A percentile compares a stretch with the other conserved stretches of the same genome.
Conservation (phyloP, 2,113 vertebrate genomes). For the Nycticryphes semicollaris region DNA sequence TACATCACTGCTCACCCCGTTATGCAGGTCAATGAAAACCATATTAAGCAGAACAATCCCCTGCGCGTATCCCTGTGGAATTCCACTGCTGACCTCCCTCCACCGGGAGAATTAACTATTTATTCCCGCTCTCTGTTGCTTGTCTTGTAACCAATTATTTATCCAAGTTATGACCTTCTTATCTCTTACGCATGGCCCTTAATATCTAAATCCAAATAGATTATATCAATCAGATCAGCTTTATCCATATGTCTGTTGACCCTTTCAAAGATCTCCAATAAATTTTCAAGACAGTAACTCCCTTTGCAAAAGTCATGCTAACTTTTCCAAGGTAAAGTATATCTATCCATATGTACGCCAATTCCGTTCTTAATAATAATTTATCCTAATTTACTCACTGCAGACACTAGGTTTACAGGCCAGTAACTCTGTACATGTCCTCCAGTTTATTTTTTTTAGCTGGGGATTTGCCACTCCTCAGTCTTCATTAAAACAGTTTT, state of each 20-base stretch:
- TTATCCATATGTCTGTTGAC: not conserved
- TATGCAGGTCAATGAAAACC: not conserved
- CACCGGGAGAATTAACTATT: not conserved
- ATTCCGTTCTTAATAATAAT: not conserved
- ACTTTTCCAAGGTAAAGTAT: not conserved
- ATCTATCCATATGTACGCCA: not conserved
- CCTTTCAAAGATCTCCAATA: not conserved
- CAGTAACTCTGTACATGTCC: not conserved
- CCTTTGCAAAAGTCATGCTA: not conserved
- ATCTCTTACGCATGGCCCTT: not conserved
- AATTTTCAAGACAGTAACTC: not conserved
- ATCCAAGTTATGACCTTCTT: not conserved
- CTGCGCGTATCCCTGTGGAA: not conserved
- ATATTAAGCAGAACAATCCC: conserved; percentile 2
- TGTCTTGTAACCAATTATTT: conserved; percentile 6
- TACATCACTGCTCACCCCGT: not conserved
- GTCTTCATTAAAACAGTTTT: not conserved
- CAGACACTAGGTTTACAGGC: not conserved
- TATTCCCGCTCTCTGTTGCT: not conserved
- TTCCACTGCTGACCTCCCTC: not conserved
- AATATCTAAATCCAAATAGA: conserved; percentile 10
- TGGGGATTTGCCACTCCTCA: not conserved
- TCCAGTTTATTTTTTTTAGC: not conserved
- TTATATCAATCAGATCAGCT: not conserved
- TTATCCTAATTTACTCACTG: not conserved